A percentile compares a stretch with the other conserved stretches of the same genome.
Evolutionary conservation across 2,888 invertebrate species (phyloP).

Genomic region (Chouioia cunea): DNA sequence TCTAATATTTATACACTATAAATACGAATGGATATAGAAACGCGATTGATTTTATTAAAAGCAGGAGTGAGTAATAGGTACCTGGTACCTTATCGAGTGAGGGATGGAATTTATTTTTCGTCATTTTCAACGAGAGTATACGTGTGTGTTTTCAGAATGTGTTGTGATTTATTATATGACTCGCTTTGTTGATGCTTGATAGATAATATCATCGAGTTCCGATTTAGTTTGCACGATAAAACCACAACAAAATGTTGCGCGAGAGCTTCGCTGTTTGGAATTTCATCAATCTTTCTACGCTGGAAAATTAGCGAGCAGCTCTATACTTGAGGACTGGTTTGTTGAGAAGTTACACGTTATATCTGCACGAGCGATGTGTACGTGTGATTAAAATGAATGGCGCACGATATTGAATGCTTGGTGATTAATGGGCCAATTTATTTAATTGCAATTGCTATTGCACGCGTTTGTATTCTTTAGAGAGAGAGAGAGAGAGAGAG

Average conservation of each 20-base stretch:
- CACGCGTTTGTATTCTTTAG: conserved; percentile 10
- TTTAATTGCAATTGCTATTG: conserved; percentile 36
- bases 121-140: no score
- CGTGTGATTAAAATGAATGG: conserved; percentile 33
- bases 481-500: neutral
- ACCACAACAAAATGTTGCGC: no score
- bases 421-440: conserved; percentile 42
- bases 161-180: conserved; percentile 11
- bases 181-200: conserved; percentile 11
- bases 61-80: neutral
- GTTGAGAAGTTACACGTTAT: neutral
- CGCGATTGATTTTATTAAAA: conserved; percentile 23
- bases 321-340: neutral
- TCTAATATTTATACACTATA: neutral
- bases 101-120: no score
- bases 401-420: conserved; percentile 41
- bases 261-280: conserved; percentile 30
- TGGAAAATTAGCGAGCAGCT: conserved; percentile 17
- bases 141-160: neutral
- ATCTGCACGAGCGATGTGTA: neutral
- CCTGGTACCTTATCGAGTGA: no score
- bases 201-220: conserved; percentile 17
- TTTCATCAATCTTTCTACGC: conserved; percentile 31
- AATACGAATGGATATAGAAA: neutral
- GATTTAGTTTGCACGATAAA: conserved; percentile 25